These are phyloP conservation scores for Hetaerina titia DNA, from an alignment of 2,888 invertebrate species.

Conservation along the genomic window DNA sequence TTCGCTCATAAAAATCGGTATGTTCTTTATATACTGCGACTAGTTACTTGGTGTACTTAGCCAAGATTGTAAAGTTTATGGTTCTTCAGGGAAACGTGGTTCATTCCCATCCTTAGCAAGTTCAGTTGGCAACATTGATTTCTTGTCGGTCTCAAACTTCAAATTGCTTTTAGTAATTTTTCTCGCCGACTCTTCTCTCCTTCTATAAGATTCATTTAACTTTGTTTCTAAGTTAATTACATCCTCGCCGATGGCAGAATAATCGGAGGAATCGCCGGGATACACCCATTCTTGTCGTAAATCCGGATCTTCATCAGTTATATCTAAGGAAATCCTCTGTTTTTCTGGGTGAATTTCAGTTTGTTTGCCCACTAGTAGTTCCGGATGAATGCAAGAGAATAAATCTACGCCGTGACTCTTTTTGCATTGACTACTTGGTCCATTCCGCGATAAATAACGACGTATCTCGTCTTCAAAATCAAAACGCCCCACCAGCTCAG, in stretches of 20 bases:
- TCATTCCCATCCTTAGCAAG: not conserved
- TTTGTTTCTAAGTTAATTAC: not conserved
- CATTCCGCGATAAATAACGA: not conserved
- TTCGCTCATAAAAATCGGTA: too few relatives aligned
- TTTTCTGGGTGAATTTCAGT: not conserved
- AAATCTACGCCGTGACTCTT: not conserved
- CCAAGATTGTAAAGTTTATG: not conserved
- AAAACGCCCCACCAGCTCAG: not conserved
- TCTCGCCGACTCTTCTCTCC: not conserved
- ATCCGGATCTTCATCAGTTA: not conserved
- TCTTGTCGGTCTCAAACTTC: not conserved
- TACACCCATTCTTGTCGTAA: not conserved
- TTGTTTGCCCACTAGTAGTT: not conserved
- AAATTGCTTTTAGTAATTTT: not conserved
- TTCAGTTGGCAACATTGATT: not conserved
- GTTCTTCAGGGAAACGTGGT: not conserved
- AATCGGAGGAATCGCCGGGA: not conserved
- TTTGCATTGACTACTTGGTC: not conserved
- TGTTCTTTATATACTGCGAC: too few relatives aligned
- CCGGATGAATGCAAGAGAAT: not conserved
- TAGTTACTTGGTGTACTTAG: not conserved
- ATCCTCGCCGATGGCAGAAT: not conserved
- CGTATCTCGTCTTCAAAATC: constrained; percentile 14
- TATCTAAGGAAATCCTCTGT: not conserved
- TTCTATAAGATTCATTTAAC: not conserved